Base-by-base conservation (phyloP, 2,888 invertebrate species). In the Dryobotodes eremita region DNA sequence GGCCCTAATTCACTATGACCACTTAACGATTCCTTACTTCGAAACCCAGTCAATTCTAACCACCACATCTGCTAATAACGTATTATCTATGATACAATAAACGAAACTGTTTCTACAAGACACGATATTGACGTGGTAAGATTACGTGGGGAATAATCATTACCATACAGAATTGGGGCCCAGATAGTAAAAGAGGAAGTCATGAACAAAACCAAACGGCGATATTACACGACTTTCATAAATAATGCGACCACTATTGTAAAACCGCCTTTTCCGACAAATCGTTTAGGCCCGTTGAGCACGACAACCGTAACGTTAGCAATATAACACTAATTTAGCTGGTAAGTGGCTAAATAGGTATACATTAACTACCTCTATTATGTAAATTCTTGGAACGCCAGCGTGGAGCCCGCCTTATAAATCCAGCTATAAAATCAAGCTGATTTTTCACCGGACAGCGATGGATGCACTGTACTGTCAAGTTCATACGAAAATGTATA, bases 261-360 rank as follows among this genome's bases (percentile, higher is more conserved):
- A 57, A 23, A 64, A 62, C 71, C 50, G 72, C 79, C 64, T 82
- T 70, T 77, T 57, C 82, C 83, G 77, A 77, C 86, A 86, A 77
- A 86, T 68, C 77, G 64, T 72, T 85, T 77, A 86, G 77, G 72
- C 79, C 61, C n/a, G 65, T 57, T 73, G 72, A 71, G 53, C 86
- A 86, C 86, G 80, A 83, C 53, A 73, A 64, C 80, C 61, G 65
- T 85, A 86, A 79, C 62, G 26, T 42, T 64, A 48, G 70, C 66
- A 75, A 75, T 71, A 77, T 71, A 80, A 75, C 75, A 75, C 80
- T 77, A 86, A 86, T 83, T 86, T 77, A 71, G 53, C 71, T 74
- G 71, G 75, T 85, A 76, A 82, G 82, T 68, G 15, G 82, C 68
- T 77, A 82, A 82, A 78, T 62, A 78, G 20, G 57, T 73, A 48